These are phyloP conservation scores for Drosophila takahashii DNA, from an alignment of 1,140 invertebrate species.

Conservation along the genomic window DNA sequence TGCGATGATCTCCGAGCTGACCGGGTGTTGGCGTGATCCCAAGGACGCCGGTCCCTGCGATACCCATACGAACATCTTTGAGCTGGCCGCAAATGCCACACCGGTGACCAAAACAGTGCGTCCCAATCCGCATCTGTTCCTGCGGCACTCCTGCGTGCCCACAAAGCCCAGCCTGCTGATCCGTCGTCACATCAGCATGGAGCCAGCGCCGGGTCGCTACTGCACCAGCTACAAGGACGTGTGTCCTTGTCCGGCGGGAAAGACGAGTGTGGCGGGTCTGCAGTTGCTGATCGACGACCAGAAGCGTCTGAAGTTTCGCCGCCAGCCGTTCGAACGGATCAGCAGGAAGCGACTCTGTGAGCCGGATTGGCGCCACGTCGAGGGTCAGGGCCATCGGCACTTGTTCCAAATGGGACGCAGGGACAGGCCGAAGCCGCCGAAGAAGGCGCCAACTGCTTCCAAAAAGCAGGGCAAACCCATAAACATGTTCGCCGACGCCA, in stretches of 20 bases:
- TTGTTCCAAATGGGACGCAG: conserved; percentile 52
- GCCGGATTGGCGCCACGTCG: conserved; percentile 71
- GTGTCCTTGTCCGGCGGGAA: conserved; percentile 54
- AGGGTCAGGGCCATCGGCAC: conserved; percentile 51
- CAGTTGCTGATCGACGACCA: conserved; percentile 58
- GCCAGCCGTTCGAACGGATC: conserved; percentile 57
- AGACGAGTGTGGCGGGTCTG: conserved; percentile 41
- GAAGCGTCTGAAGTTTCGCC: conserved; percentile 71
- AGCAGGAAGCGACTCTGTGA: conserved; percentile 37
- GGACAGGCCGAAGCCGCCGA: conserved; percentile 16
- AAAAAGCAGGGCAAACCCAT: conserved; percentile 63
- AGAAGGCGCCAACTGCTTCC: conserved; percentile 1
- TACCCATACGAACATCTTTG: conserved; percentile 28
- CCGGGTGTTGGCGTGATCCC: conserved; percentile 61
- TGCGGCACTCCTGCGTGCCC: conserved; percentile 54
- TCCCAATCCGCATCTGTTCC: conserved; percentile 70
- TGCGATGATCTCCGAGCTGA: conserved; percentile 44
- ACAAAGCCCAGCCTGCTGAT: conserved; percentile 17
- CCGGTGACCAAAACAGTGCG: conserved; percentile 5
- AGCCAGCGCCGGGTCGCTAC: conserved; percentile 69
- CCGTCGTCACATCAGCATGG: conserved; percentile 54
- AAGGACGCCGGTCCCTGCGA: conserved; percentile 60
- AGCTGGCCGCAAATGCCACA: conserved; percentile 12
- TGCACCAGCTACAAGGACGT: conserved; percentile 49
- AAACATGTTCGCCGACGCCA: conserved; percentile 67